A percentile compares a stretch with the other conserved stretches of the same genome.
Conservation (phyloP, 2,113 vertebrate species). For the Ochotona princeps region DNA sequence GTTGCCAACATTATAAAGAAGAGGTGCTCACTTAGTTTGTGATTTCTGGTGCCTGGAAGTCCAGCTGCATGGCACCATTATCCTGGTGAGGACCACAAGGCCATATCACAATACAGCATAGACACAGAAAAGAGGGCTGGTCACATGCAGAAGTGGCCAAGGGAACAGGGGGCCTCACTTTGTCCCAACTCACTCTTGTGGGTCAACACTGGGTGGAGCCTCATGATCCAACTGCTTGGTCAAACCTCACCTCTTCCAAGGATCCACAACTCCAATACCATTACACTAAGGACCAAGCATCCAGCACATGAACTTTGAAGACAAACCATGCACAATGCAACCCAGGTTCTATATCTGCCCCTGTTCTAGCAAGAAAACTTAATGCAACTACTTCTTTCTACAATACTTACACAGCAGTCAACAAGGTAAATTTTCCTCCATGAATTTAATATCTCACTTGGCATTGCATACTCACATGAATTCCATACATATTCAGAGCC, state of each 20-base stretch:
- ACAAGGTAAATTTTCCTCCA: constrained; percentile 2
- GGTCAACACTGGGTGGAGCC: too few relatives aligned
- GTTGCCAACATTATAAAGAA: not conserved
- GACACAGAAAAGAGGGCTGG: not conserved
- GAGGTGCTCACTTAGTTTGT: not conserved
- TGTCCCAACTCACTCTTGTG: not conserved
- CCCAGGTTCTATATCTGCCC: not conserved
- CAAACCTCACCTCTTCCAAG: not conserved
- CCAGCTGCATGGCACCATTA: not conserved
- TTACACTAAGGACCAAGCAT: not conserved
- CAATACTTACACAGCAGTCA: not conserved
- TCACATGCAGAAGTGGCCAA: not conserved
- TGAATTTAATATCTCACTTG: not conserved
- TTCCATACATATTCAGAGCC: not conserved
- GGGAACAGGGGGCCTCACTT: not conserved
- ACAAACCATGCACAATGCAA: not conserved
- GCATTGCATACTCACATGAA: not conserved
- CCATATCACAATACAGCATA: not conserved
- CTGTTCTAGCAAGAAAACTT: not conserved
- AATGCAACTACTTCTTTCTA: not conserved
- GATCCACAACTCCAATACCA: not conserved
- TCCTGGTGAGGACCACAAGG: not conserved
- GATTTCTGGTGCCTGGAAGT: not conserved
- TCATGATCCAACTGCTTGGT: not conserved
- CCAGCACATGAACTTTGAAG: not conserved